Evolutionary conservation across 1,140 invertebrate genomes (phyloP), one percentile per base, ranked within the genome.

Genomic region (Drosophila micromelanica): DNA sequence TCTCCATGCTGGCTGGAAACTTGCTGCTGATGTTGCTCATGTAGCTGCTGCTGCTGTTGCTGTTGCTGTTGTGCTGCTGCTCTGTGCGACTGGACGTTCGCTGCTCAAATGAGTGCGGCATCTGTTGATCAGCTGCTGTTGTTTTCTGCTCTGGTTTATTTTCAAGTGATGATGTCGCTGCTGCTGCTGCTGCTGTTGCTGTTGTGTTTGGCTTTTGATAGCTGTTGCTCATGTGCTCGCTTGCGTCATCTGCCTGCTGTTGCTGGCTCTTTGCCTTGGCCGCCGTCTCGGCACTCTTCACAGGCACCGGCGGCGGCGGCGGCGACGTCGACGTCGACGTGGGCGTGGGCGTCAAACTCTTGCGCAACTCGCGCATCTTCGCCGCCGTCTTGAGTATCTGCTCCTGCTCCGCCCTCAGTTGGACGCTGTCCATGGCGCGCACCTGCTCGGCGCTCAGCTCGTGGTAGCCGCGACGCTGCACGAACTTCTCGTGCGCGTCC

Each of bases 401-500:
- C 63, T 91, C 78, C 72, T 90, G 85, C 32, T 86, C 65, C 37
- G 65, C 51, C 20, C 72, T 61, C 61, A 73, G 52, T 63, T 91
- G 63, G 17, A 89, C 86, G 40, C 49, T 55, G 57, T 92, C 80
- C 49, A 84, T 63, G 17, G 59, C 54, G 5, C 78, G 76, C 55
- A 92, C 89, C 55, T 90, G 76, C 32, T 78, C 80, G 4, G 76
- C 20, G 77, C 79, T 65, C 76, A 87, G 55, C 81, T 94, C 94
- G 73, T 94, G 93, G 77, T 95, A 95, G 7, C 93, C 93, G 55
- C 94, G 93, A 23, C 95, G 92, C 65, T 95, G 94, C 2, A 95
- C 75, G 78, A 94, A 95, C 78, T 96, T 96, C 40, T 93, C 93
- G 77, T 96, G 95, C 38, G 95, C 93, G 73, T 96, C 95, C 11